Evolutionary conservation across 35 echinoderm and acorn worm genomes (phyloP), one percentile per base, ranked within the genome.

Genomic region (Apostichopus japonicus): DNA sequence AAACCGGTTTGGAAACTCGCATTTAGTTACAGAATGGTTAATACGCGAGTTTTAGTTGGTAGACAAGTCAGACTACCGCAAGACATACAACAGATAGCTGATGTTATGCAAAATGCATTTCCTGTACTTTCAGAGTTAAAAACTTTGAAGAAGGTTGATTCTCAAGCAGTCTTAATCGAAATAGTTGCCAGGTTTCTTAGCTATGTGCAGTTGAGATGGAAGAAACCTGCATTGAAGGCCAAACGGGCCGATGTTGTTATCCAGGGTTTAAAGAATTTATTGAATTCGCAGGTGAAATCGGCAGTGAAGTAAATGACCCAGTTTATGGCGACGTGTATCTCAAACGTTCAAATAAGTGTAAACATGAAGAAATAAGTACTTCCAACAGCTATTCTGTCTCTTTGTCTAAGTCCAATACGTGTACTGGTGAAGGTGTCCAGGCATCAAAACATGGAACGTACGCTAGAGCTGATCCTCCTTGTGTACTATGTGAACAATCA

Each of bases 171-270:
- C 23, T n/a, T 84, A 19, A 4, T 92, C 11, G 91, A 92, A 51
- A 71, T 92, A 16, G 53, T 92, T 63, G 78, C 9, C 2, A 56
- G 79, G 62, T 84, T 92, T 53, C 91, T 79, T 21, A 92, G 52
- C 54, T 92, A 92, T 72, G 56, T 92, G 22, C 91, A 92, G 71
- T 25, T 81, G 53, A 92, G 59, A 92, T 92, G 91, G 79, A 92
- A 83, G 23, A 83, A 84, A 21, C 53, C 11, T 71, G 91, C 79
- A 11, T 72, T 92, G 10, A 72, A 72, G 10, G 15, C 5, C 70
- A 72, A 22, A 22, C 61, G 10, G 80, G 27, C 27, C 27, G 27
- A 33, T 33, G 57, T 15, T 72, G 57, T n/a, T 86, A 86, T 52
- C 91, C 91, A 52, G 15, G 0, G 16, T 92, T 92, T 53, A 92